phyloP scores from a whole-genome alignment of 2,888 invertebrate species.

The Ariolimax columbianus region DNA sequence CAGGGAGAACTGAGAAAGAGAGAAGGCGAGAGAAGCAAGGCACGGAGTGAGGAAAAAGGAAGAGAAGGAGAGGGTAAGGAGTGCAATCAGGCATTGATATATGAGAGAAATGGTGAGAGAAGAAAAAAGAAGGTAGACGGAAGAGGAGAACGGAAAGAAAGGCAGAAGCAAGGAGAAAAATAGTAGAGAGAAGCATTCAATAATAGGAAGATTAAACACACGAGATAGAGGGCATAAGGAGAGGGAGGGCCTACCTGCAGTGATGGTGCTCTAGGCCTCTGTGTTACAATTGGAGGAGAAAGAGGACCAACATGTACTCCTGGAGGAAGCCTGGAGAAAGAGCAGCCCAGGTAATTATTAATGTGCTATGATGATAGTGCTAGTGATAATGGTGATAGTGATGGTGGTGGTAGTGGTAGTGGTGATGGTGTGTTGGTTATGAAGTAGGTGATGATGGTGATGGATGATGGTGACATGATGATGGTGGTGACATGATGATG shows the following conservation, averaged over 20 bases:
- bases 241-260: not conserved
- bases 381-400: too few relatives aligned
- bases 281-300: slow-evolving; percentile 52
- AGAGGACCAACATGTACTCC: slow-evolving; percentile 48
- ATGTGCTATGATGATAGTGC: too few relatives aligned
- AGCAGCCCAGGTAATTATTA: not conserved
- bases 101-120: slow-evolving; percentile 1
- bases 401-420: too few relatives aligned
- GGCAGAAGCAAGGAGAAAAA: not conserved
- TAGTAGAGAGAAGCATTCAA: not conserved
- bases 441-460: not conserved
- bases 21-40: not conserved
- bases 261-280: slow-evolving; percentile 52
- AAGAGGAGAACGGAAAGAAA: not conserved
- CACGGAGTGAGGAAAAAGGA: not conserved
- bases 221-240: not conserved
- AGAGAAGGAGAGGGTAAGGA: too few relatives aligned
- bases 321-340: slow-evolving; percentile 52
- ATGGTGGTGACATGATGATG: not conserved
- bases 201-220: not conserved
- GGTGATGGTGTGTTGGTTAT: too few relatives aligned
- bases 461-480: not conserved
- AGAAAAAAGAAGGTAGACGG: not conserved
- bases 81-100: too few relatives aligned
- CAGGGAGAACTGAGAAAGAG: not conserved